These are phyloP conservation scores for Urosaurus nigricauda DNA, from an alignment of 2,797 vertebrate genomes.

Conservation along the genomic window DNA sequence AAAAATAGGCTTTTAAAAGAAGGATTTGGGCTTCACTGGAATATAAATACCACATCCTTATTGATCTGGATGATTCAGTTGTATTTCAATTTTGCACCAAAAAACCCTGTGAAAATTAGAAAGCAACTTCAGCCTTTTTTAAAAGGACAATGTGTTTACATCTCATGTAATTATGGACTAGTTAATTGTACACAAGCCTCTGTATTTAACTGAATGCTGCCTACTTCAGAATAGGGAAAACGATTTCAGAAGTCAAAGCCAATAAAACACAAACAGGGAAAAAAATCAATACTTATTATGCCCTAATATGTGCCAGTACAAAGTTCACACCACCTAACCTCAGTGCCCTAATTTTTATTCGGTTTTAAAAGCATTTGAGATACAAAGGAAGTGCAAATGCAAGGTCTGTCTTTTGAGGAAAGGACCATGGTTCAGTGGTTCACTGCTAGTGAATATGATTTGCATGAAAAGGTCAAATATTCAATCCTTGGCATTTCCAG, in stretches of 20 bases:
- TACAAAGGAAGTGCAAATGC: not conserved
- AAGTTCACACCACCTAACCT: not conserved
- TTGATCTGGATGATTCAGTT: too few relatives aligned
- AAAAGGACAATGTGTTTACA: not conserved
- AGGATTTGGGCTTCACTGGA: too few relatives aligned
- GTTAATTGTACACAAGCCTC: not conserved
- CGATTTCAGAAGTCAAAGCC: not conserved
- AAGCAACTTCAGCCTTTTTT: not conserved
- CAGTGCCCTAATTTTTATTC: not conserved
- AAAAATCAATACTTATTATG: not conserved
- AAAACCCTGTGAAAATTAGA: too few relatives aligned
- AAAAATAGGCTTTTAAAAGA: too few relatives aligned
- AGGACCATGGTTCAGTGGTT: not conserved
- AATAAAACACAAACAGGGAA: not conserved
- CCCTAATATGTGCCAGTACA: too few relatives aligned
- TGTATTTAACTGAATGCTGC: not conserved
- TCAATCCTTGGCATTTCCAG: not conserved
- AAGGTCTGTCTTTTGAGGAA: not conserved
- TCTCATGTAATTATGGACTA: too few relatives aligned
- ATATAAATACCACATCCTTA: too few relatives aligned
- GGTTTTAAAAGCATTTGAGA: not conserved
- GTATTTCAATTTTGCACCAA: too few relatives aligned
- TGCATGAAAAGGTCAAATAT: not conserved
- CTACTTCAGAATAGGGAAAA: not conserved
- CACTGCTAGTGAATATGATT: not conserved